These are phyloP conservation scores for Eledone cirrhosa DNA, from an alignment of 2,888 invertebrate species.

Conservation along the genomic window DNA sequence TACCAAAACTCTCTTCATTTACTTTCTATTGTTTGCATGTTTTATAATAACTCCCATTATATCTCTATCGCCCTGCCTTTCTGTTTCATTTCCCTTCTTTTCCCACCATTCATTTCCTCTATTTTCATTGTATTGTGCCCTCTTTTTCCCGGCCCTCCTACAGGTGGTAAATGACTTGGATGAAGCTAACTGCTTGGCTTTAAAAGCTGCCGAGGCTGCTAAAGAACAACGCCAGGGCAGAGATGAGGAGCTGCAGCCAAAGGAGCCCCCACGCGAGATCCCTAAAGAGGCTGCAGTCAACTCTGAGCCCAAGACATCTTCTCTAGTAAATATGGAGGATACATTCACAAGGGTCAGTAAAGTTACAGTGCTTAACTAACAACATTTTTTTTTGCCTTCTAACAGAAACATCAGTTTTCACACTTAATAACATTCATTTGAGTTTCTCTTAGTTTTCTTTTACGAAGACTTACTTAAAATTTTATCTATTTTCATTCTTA, in stretches of 20 bases:
- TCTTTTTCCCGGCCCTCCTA: conserved; percentile 29
- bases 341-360: conserved; percentile 30
- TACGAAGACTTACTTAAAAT: no score
- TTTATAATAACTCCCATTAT: not conserved
- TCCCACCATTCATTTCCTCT: not conserved
- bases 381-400: no score
- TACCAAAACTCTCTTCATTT: no score
- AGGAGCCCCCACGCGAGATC: conserved; percentile 3
- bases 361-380: conserved; percentile 23
- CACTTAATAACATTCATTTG: no score
- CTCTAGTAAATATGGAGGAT: conserved; percentile 27
- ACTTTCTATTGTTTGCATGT: no score
- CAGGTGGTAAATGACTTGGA: conserved; percentile 39
- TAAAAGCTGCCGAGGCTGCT: conserved; percentile 51
- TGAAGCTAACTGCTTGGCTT: conserved; percentile 47
- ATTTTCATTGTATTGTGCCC: conserved; percentile 24
- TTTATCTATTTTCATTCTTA: no score
- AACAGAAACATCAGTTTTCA: no score
- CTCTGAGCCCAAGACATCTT: conserved; percentile 22
- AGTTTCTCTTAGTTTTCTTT: no score
- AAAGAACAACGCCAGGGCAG: conserved; percentile 50
- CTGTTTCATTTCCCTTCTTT: conserved; percentile 23
- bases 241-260: conserved; percentile 33
- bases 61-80: conserved; percentile 18
- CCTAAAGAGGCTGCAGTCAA: conserved; percentile 13